phyloP scores from a whole-genome alignment of 2,797 vertebrate species.

The Dallia pectoralis region DNA sequence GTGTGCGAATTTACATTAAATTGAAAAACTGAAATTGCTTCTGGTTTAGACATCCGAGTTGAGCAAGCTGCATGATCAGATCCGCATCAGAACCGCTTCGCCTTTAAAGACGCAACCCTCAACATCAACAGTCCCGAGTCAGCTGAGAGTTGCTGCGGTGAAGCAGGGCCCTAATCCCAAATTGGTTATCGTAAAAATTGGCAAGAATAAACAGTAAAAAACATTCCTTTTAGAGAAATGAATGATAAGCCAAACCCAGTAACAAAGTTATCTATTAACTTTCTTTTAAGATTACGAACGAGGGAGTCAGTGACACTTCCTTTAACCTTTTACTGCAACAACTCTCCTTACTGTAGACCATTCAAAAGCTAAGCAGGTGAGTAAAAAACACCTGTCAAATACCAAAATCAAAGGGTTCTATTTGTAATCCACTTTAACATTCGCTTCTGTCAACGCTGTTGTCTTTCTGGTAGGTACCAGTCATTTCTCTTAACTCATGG shows the following conservation, averaged over 20 bases:
- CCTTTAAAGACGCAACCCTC: too few species aligned
- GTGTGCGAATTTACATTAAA: too few species aligned
- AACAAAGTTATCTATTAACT: constrained; percentile 68
- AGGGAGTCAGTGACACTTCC: constrained; percentile 18
- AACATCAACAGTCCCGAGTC: too few species aligned
- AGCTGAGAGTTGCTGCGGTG: too few species aligned
- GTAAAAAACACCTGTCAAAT: constrained; percentile 20
- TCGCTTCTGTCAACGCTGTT: not conserved
- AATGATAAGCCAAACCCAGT: constrained; percentile 21
- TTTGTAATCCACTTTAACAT: constrained; percentile 14
- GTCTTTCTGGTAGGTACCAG: constrained; percentile 43
- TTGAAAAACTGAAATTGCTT: too few species aligned
- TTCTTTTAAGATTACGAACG: constrained; percentile 30
- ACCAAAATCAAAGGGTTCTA: not conserved
- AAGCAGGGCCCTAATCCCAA: too few species aligned
- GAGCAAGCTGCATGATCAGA: too few species aligned
- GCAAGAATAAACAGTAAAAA: not conserved
- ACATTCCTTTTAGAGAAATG: not conserved
- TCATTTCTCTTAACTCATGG: not conserved
- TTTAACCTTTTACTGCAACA: constrained; percentile 64
- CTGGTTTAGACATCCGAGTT: too few species aligned
- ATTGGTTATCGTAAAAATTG: not conserved
- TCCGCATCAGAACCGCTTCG: too few species aligned
- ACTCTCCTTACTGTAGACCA: constrained; percentile 13
- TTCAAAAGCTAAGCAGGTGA: constrained; percentile 30